Evolutionary conservation across 2,113 vertebrate genomes (phyloP).

Genomic region (Gymnogyps californianus): DNA sequence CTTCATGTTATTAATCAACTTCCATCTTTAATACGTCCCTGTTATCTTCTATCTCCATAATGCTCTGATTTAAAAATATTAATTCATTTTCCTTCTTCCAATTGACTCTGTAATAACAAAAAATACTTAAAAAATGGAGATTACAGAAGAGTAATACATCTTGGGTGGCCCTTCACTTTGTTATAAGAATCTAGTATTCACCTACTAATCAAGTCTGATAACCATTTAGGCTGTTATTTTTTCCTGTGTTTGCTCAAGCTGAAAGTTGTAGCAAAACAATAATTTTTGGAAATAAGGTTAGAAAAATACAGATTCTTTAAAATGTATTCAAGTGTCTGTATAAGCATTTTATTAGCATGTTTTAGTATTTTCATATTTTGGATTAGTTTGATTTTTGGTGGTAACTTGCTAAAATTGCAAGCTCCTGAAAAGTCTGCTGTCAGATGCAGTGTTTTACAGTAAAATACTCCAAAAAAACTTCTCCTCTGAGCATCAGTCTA

Average conservation of each 20-base stretch:
- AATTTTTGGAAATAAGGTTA: not conserved
- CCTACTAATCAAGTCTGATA: not conserved
- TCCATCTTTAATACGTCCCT: not conserved
- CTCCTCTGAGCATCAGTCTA: not conserved
- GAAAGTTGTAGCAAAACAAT: not conserved
- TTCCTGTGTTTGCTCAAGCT: not conserved
- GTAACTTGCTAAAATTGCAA: not conserved
- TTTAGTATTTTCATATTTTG: not conserved
- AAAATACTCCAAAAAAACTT: not conserved
- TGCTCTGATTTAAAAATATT: not conserved
- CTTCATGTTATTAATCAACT: not conserved
- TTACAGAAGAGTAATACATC: not conserved
- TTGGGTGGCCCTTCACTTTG: not conserved
- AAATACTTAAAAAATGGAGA: not conserved
- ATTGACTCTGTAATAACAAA: not conserved
- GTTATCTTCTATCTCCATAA: not conserved
- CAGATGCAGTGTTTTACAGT: not conserved
- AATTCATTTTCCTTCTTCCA: not conserved
- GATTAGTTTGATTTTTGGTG: not conserved
- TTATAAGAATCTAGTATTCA: not conserved
- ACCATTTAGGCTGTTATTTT: not conserved
- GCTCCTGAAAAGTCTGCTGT: not conserved
- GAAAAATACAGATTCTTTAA: not conserved
- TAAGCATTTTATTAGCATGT: not conserved
- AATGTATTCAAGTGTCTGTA: not conserved